Evolutionary conservation across 1,140 invertebrate genomes (phyloP), one percentile per base, ranked within the genome.

Genomic region (Teleogryllus occipitalis): DNA sequence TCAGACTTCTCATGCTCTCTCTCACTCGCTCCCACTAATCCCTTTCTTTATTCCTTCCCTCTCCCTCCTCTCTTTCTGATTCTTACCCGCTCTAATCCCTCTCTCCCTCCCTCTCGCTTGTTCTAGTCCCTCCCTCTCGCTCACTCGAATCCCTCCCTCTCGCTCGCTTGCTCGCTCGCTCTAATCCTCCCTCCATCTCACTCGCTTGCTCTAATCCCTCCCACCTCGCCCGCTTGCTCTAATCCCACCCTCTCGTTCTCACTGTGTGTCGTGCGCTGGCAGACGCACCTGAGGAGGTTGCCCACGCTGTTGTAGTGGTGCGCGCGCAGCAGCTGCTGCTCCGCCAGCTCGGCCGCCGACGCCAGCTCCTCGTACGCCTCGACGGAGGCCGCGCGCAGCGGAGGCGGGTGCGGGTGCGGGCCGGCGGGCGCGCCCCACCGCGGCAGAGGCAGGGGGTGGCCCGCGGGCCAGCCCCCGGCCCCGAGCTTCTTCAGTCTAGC

Each of bases 221-320:
- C n/a, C n/a, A n/a, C n/a, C n/a, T n/a, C n/a, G n/a, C n/a, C n/a
- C n/a, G n/a, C n/a, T n/a, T n/a, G n/a, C n/a, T n/a, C n/a, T n/a
- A n/a, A n/a, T n/a, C n/a, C n/a, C n/a, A n/a, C n/a, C n/a, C n/a
- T n/a, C n/a, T n/a, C n/a, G n/a, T n/a, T n/a, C n/a, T n/a, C n/a
- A n/a, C n/a, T n/a, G n/a, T 8, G 74, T 27, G 74, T 27, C 21
- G 10, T n/a, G 27, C 54, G 10, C 2, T 65, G 49, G 18, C 10
- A 18, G 54, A 65, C 54, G 47, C 27, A 90, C 89, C 87, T 89
- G 72, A 95, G 85, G 85, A 96, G 95, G 84, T 96, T 95, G 84
- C 92, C 27, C 92, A 81, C 90, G 54, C 94, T 96, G 87, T 96
- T 94, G 85, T 97, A 97, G 86, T 93, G 87, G 88, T 95, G 89